Percentiles rank a stretch among this genome's conserved stretches.
Conservation (phyloP, 2,888 invertebrate species). For the Melanophora roralis region DNA sequence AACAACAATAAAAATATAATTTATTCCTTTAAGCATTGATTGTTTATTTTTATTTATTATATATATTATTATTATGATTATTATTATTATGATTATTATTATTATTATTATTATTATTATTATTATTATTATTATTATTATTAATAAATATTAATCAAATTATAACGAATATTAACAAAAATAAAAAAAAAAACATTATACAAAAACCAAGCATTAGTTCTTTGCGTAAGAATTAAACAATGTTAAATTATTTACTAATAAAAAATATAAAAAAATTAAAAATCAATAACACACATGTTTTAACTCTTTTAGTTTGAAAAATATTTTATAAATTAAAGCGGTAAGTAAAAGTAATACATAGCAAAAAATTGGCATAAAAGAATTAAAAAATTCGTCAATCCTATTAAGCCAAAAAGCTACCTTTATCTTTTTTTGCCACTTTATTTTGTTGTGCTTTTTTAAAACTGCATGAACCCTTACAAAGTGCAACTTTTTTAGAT, state of each 20-base stretch:
- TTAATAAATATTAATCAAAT: slow-evolving; percentile 59
- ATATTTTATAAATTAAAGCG: background rate
- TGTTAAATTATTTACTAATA: slow-evolving; percentile 77
- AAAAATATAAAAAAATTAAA: slow-evolving; percentile 73
- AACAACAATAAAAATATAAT: slow-evolving; percentile 33
- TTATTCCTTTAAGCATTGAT: slow-evolving; percentile 57
- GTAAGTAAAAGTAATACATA: too few species aligned
- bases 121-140: slow-evolving; percentile 56
- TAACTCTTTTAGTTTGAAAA: slow-evolving; percentile 35
- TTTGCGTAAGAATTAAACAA: slow-evolving; percentile 78
- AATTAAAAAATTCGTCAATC: too few species aligned
- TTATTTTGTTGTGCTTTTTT: too few species aligned
- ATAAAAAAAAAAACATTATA: slow-evolving; percentile 53
- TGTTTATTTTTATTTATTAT: slow-evolving; percentile 50
- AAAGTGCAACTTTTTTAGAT: too few species aligned
- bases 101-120: slow-evolving; percentile 52
- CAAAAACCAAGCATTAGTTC: slow-evolving; percentile 73
- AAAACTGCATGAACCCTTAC: too few species aligned
- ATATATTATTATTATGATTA: slow-evolving; percentile 50
- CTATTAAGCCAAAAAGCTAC: too few species aligned
- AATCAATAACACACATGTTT: slow-evolving; percentile 32
- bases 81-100: slow-evolving; percentile 51
- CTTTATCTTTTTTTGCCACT: too few species aligned
- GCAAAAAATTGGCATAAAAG: too few species aligned
- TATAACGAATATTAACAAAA: slow-evolving; percentile 58